phyloP scores from a whole-genome alignment of 2,888 invertebrate genomes.

The Chymomyza amoena region DNA sequence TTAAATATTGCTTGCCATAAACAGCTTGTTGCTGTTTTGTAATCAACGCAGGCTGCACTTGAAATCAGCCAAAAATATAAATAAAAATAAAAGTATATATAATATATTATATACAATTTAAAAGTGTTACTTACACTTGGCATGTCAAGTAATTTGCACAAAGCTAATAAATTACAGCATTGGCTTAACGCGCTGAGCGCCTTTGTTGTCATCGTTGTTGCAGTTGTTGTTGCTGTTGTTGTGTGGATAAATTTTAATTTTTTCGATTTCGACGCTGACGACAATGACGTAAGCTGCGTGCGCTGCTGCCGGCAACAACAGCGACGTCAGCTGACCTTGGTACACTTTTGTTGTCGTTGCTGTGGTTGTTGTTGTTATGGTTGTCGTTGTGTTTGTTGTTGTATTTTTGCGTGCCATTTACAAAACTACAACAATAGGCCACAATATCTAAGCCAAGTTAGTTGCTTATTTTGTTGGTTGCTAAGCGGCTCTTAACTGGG shows the following conservation, averaged over 20 bases:
- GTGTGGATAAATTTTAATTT: conserved; percentile 41
- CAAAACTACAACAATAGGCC: conserved; percentile 11
- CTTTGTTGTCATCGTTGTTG: conserved; percentile 25
- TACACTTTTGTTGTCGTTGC: conserved; percentile 29
- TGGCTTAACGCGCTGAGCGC: conserved; percentile 31
- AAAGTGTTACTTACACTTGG: conserved; percentile 3
- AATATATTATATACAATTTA: background rate
- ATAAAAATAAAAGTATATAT: background rate
- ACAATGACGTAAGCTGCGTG: conserved; percentile 59
- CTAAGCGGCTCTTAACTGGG: background rate
- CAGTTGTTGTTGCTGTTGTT: conserved; percentile 10
- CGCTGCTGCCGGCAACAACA: conserved; percentile 32
- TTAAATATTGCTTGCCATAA: no score
- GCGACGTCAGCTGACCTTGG: conserved; percentile 54
- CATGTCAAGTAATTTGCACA: conserved; percentile 39
- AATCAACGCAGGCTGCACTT: background rate
- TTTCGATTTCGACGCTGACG: conserved; percentile 42
- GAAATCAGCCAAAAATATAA: background rate
- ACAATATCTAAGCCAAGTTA: background rate
- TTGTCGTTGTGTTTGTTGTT: conserved; percentile 12
- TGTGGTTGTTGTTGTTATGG: conserved; percentile 24
- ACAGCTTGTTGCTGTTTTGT: background rate
- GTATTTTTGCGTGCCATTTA: conserved; percentile 30
- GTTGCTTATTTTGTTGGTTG: background rate
- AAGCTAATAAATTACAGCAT: conserved; percentile 60